These are phyloP conservation scores for Psammodynastes pulverulentus DNA, from an alignment of 2,113 vertebrate species.

Conservation along the genomic window DNA sequence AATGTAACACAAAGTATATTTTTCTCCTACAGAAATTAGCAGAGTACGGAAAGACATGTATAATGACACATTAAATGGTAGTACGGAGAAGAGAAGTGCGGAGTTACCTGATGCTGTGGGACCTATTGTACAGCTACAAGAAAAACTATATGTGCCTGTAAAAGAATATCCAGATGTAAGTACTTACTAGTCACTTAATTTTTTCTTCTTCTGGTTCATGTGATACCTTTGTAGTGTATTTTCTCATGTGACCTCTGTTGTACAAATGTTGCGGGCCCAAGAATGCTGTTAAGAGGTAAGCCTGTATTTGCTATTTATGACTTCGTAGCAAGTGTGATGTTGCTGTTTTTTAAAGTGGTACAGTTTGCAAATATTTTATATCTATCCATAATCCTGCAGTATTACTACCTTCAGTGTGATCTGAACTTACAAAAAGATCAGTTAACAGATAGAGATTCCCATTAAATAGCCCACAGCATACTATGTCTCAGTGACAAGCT, in stretches of 20 bases:
- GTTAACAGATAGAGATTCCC: neutral
- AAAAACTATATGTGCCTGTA: conserved; percentile 99
- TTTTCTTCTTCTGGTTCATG: conserved; percentile 33
- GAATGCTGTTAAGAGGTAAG: neutral
- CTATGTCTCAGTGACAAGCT: neutral
- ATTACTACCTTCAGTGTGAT: neutral
- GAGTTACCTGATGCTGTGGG: conserved; percentile 94
- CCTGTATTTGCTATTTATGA: neutral
- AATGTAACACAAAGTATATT: conserved; percentile 64
- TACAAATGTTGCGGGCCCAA: conserved; percentile 18
- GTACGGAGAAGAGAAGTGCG: conserved; percentile 91
- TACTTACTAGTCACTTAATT: conserved; percentile 63
- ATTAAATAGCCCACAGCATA: neutral
- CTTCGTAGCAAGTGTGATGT: neutral
- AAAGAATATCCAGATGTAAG: conserved; percentile 99
- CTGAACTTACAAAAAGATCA: neutral
- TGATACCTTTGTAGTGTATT: conserved; percentile 21
- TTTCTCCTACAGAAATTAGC: conserved; percentile 87
- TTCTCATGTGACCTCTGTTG: conserved; percentile 32
- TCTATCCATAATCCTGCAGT: neutral
- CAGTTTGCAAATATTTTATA: neutral
- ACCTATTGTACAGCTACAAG: conserved; percentile 95
- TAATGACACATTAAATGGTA: conserved; percentile 97
- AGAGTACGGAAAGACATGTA: conserved; percentile 99
- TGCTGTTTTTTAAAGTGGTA: neutral